Conservation (phyloP, 1,140 invertebrate species). For the Drosophila parvula region DNA sequence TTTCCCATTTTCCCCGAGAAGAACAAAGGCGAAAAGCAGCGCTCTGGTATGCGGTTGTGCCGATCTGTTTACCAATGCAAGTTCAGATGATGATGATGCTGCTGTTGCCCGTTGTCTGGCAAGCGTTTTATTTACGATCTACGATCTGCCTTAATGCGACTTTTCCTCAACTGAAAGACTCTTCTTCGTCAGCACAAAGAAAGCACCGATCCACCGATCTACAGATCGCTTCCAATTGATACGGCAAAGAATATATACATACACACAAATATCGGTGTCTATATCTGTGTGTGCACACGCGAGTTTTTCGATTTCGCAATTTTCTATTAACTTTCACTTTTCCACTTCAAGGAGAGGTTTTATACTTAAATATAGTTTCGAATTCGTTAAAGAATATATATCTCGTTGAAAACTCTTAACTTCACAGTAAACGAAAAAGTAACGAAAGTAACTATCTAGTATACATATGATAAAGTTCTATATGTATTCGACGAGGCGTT, state of each 20-base stretch:
- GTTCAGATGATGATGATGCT: conserved; percentile 31
- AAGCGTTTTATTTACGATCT: conserved; percentile 58
- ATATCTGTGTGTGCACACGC: conserved; percentile 49
- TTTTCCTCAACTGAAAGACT: conserved; percentile 45
- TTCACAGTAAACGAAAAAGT: conserved; percentile 12
- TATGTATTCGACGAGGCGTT: conserved; percentile 55
- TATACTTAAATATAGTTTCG: background rate
- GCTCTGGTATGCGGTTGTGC: conserved; percentile 58
- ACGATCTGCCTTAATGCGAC: conserved; percentile 70
- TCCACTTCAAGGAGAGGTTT: background rate
- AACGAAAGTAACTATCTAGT: conserved; percentile 60
- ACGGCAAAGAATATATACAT: conserved; percentile 17
- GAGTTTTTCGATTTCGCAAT: conserved; percentile 74
- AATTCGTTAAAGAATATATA: background rate
- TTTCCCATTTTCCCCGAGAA: conserved; percentile 60
- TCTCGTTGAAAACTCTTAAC: background rate
- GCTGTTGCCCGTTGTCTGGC: conserved; percentile 33
- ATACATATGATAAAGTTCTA: conserved; percentile 64
- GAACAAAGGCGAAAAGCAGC: conserved; percentile 56
- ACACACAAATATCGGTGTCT: conserved; percentile 23
- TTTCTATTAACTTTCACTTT: conserved; percentile 74
- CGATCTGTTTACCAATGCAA: conserved; percentile 52
- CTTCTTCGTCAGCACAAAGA: conserved; percentile 37
- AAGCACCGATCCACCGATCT: conserved; percentile 17
- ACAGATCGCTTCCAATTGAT: conserved; percentile 38